phyloP scores from a whole-genome alignment of 2,888 invertebrate genomes.

The Idaea dimidiata region DNA sequence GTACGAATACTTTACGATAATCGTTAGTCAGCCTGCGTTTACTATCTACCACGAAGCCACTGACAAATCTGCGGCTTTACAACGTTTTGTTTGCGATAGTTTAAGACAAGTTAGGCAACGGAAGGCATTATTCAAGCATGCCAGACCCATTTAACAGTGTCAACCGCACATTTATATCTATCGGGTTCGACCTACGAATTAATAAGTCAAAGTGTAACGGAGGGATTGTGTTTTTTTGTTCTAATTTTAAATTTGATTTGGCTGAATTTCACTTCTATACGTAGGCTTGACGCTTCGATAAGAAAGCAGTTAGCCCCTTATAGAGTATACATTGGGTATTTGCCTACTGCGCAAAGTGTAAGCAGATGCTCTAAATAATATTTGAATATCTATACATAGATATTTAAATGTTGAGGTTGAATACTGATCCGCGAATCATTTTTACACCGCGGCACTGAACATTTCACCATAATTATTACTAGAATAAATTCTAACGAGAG shows the following conservation, averaged over 20 bases:
- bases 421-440: too few species aligned
- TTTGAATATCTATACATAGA: too few species aligned
- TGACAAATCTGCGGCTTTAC: slow-evolving; percentile 66
- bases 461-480: too few species aligned
- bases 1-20: slow-evolving; percentile 46
- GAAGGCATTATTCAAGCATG: slow-evolving; percentile 65
- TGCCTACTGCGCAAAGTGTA: too few species aligned
- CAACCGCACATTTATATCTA: slow-evolving; percentile 75
- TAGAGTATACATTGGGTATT: too few species aligned
- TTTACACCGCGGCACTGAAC: too few species aligned
- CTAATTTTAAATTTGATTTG: neutral
- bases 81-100: slow-evolving; percentile 68
- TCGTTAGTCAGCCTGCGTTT: slow-evolving; percentile 50
- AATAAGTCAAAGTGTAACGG: slow-evolving; percentile 14
- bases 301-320: too few species aligned
- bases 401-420: too few species aligned
- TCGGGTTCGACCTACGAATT: slow-evolving; percentile 44
- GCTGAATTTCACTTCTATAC: too few species aligned
- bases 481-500: too few species aligned
- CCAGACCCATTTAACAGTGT: slow-evolving; percentile 71
- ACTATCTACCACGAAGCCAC: slow-evolving; percentile 43
- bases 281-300: too few species aligned
- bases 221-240: neutral
- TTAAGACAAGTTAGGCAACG: slow-evolving; percentile 66
- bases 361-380: too few species aligned